A percentile compares a stretch with the other conserved stretches of the same genome.
Evolutionary conservation across 2,888 invertebrate genomes (phyloP).

Genomic region (Thera britannica): DNA sequence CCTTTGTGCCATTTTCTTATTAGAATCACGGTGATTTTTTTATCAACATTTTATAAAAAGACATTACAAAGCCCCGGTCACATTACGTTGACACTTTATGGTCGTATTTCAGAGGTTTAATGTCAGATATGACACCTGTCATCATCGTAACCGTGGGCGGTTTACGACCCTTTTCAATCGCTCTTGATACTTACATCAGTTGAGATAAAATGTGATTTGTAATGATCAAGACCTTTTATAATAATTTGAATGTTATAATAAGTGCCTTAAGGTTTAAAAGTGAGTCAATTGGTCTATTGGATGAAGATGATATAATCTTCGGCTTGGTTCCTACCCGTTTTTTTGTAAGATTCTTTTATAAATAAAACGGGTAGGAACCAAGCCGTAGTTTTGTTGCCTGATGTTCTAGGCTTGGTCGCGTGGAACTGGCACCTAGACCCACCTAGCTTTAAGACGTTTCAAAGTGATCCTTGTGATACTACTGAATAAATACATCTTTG

Average conservation of each 20-base stretch:
- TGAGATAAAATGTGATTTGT: constrained; percentile 16
- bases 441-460: too few species aligned
- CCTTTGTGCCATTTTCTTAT: constrained; percentile 1
- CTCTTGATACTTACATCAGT: constrained; percentile 13
- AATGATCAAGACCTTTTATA: not conserved
- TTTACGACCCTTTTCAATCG: constrained; percentile 29
- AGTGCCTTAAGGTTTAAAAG: too few species aligned
- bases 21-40: not conserved
- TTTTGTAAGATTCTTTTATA: too few species aligned
- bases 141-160: constrained; percentile 17
- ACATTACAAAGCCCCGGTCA: constrained; percentile 7
- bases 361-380: too few species aligned
- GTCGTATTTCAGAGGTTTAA: constrained; percentile 32
- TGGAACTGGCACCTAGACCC: too few species aligned
- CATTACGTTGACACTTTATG: constrained; percentile 25
- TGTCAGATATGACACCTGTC: constrained; percentile 38
- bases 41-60: constrained; percentile 11
- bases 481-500: too few species aligned
- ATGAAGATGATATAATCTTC: too few species aligned
- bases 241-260: not conserved
- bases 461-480: too few species aligned
- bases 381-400: too few species aligned
- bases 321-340: too few species aligned
- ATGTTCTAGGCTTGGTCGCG: too few species aligned
- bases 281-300: too few species aligned